Evolutionary conservation across 2,113 vertebrate species (phyloP), one percentile per base, ranked within the genome.

Genomic region (Todiramphus chloris): DNA sequence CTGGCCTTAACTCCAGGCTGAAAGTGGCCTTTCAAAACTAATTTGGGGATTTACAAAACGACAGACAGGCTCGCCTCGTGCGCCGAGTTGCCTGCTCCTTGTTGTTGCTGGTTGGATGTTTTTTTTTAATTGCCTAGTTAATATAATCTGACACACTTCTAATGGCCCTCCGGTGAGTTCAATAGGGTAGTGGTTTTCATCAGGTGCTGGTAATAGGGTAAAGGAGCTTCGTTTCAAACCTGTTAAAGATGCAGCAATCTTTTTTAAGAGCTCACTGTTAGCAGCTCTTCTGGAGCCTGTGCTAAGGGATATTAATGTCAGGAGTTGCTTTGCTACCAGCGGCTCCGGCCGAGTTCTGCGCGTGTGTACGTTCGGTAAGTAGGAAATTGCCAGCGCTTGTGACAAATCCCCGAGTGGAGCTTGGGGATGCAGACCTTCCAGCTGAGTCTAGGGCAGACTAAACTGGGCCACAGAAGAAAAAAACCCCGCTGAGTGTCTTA

Each of bases 1-100:
- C 95, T 97, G 97, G 96, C 94, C 97, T 97, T 98, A 97, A 97
- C 97, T 97, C 90, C 89, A 50, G 97, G 96, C 96, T 97, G 96
- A 95, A 97, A 96, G 89, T 96, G 92, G 95, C 94, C 96, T 97
- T 98, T 97, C 93, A 91, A 96, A 97, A 97, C 93, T 96, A 96
- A 97, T 97, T 97, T 97, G 94, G 92, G 82, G 94, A 96, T 97
- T 96, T 95, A 85, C 81, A 80, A 95, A 88, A 87, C 41, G 87
- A 94, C 93, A 97, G 95, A 86, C 91, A 91, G 90, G 82, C 84
- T 96, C 87, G 92, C 89, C 93, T 95, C 80, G 27, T 75, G 23
- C 39, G 19, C 56, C 1, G 73, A 91, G 83, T 78, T 41, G 79
- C 90, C 89, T 72, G 91, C 87, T 94, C 60, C 2, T 93, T 91